Evolutionary conservation across 2,888 invertebrate species (phyloP).

Genomic region (Lasioglossum calceatum): DNA sequence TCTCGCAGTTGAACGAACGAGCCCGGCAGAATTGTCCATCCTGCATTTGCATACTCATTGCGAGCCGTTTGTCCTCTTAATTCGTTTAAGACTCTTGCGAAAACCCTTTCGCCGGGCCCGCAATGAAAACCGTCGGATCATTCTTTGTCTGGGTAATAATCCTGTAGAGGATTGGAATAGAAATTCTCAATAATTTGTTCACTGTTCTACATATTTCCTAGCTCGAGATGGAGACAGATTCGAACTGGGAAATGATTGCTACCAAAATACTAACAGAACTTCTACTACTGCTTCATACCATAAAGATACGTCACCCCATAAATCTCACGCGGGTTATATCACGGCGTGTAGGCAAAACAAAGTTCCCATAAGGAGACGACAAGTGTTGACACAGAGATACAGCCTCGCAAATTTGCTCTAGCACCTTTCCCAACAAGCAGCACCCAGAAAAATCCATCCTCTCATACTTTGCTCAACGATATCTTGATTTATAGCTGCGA

Average conservation of each 20-base stretch:
- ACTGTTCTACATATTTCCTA: too few relatives aligned
- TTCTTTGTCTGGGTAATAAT: neutral
- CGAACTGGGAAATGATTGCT: too few relatives aligned
- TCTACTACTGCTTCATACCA: neutral
- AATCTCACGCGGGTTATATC: neutral
- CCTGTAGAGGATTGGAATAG: neutral
- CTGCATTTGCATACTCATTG: constrained; percentile 22
- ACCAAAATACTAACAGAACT: too few relatives aligned
- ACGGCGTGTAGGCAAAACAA: neutral
- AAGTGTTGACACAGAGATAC: constrained; percentile 38
- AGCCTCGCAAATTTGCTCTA: constrained; percentile 40
- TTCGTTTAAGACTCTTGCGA: constrained; percentile 14
- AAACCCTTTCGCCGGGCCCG: neutral
- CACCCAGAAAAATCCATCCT: neutral
- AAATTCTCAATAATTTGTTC: neutral
- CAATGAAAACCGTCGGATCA: constrained; percentile 1
- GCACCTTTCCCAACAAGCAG: constrained; percentile 14
- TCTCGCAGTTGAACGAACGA: constrained; percentile 66
- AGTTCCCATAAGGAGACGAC: neutral
- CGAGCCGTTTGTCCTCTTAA: constrained; percentile 20
- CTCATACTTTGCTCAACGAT: constrained; percentile 3
- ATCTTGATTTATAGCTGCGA: constrained; percentile 26
- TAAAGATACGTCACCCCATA: neutral
- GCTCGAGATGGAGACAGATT: too few relatives aligned
- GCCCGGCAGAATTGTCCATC: constrained; percentile 21